Evolutionary conservation across 37 sponge, comb jelly and placozoan species (phyloP).

Genomic region (Oscarella lobularis): DNA sequence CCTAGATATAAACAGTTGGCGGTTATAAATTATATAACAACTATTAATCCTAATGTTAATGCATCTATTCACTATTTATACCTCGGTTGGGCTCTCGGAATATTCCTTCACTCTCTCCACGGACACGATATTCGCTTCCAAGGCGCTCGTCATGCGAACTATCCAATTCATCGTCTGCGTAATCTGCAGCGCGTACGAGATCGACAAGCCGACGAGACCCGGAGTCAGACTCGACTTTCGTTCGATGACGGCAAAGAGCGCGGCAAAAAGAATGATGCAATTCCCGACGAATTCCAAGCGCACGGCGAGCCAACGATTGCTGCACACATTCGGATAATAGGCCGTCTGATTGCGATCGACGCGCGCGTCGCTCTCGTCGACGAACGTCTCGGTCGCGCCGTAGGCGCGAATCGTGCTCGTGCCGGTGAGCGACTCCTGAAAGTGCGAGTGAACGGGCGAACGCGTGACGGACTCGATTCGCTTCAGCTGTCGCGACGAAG

Average conservation of each 20-base stretch:
- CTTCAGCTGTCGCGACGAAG: conserved; percentile 91
- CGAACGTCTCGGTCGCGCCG: conserved; percentile 48
- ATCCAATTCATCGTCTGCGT: conserved; percentile 71
- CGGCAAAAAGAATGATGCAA: conserved; percentile 62
- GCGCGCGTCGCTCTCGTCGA: conserved; percentile 54
- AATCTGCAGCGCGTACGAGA: conserved; percentile 75
- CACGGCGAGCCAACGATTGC: no score
- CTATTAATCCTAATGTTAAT: no score
- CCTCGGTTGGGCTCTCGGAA: conserved; percentile 57
- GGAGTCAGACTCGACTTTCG: conserved; percentile 17
- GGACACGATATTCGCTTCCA: conserved; percentile 89
- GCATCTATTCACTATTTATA: neutral
- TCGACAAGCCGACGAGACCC: conserved; percentile 72
- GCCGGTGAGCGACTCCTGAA: conserved; percentile 85
- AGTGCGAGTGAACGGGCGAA: conserved; percentile 97
- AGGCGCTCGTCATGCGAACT: conserved; percentile 77
- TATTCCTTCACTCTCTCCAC: conserved; percentile 94
- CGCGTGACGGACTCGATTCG: conserved; percentile 85
- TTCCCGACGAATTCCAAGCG: conserved; percentile 78
- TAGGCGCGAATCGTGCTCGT: conserved; percentile 87
- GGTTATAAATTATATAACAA: no score
- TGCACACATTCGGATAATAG: conserved; percentile 77
- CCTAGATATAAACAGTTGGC: conserved; percentile 35
- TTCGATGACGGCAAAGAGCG: conserved; percentile 74
- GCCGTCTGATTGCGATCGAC: conserved; percentile 89